A percentile compares a stretch with the other conserved stretches of the same genome.
phyloP scores from a whole-genome alignment of 1,140 invertebrate genomes.

The Vanessa tameamea region DNA sequence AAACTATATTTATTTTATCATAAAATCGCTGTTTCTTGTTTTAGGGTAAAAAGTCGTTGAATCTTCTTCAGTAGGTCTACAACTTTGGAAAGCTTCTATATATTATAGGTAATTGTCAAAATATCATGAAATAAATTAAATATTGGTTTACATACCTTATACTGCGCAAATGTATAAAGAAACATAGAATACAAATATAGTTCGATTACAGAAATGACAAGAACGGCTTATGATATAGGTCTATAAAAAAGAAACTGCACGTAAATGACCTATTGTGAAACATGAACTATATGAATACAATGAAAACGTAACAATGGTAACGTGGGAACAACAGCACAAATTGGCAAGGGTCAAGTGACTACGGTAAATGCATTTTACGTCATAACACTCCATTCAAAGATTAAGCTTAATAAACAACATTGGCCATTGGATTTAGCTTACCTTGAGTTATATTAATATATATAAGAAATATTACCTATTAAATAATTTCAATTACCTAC shows the following conservation, averaged over 20 bases:
- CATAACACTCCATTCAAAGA: slow-evolving; percentile 21
- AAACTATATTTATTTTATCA: no score
- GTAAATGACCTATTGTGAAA: slow-evolving; percentile 57
- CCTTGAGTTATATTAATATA: no score
- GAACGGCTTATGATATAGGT: slow-evolving; percentile 38
- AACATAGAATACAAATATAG: not conserved
- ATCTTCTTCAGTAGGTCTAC: no score
- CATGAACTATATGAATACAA: slow-evolving; percentile 47
- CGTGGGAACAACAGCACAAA: slow-evolving; percentile 53
- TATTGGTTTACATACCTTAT: no score
- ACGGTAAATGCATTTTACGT: slow-evolving; percentile 33
- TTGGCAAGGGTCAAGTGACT: slow-evolving; percentile 50
- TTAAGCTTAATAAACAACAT: slow-evolving; percentile 3
- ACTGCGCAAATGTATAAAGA: no score
- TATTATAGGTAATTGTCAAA: no score
- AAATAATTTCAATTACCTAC: no score
- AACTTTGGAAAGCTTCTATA: no score
- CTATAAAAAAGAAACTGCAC: slow-evolving; percentile 46
- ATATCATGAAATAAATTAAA: no score
- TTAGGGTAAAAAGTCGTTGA: no score
- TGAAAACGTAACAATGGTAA: slow-evolving; percentile 46
- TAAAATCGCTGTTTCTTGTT: no score
- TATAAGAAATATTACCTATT: no score
- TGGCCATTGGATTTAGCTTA: not conserved
- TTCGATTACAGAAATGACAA: slow-evolving; percentile 13